A percentile compares a stretch with the other conserved stretches of the same genome.
phyloP scores from a whole-genome alignment of 2,797 vertebrate genomes.

The Mycteria americana region DNA sequence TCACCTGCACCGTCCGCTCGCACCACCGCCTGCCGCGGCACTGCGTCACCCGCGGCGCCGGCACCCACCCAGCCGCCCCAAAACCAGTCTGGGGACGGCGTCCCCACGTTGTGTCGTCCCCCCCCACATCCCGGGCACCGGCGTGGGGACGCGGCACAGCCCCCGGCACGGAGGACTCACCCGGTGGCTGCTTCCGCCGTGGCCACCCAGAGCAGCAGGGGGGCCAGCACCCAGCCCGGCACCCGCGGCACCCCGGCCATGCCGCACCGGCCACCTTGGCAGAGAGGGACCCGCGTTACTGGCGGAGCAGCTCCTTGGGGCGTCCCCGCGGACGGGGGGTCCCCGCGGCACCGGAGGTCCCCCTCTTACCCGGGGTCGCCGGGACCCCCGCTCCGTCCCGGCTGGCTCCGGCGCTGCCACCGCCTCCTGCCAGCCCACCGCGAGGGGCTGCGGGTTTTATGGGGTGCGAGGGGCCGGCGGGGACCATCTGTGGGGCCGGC shows the following conservation, averaged over 20 bases:
- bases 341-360: no score
- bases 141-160: background rate
- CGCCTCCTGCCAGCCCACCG: background rate
- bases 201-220: background rate
- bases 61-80: no score
- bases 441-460: background rate
- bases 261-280: background rate
- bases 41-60: background rate
- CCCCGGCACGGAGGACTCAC: background rate
- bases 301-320: no score
- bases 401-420: background rate
- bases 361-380: background rate
- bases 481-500: background rate
- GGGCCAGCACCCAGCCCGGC: background rate
- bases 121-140: no score
- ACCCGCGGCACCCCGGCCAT: background rate
- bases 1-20: constrained; percentile 73
- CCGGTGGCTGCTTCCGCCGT: background rate
- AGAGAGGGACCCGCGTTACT: background rate
- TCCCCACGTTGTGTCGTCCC: no score
- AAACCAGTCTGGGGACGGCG: no score
- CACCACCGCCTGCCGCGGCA: constrained; percentile 85
- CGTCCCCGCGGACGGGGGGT: background rate
- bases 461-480: no score
- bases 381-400: background rate